A percentile compares a stretch with the other conserved stretches of the same genome.
phyloP scores from a whole-genome alignment of 1,140 invertebrate genomes.

The Cyphomyrmex costatus region DNA sequence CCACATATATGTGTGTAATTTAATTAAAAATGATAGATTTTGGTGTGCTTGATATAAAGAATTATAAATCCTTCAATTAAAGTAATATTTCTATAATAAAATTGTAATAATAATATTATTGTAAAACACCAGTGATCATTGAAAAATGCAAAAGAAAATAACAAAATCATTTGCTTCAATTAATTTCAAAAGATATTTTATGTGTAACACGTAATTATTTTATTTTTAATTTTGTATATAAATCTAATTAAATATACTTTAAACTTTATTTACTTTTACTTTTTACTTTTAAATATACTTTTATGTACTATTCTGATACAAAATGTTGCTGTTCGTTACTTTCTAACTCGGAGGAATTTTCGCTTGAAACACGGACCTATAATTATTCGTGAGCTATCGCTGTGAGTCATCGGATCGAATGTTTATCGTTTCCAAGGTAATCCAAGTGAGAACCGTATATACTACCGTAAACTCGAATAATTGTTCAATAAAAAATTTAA shows the following conservation, averaged over 20 bases:
- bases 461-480: background rate
- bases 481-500: background rate
- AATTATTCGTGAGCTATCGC: constrained; percentile 47
- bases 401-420: constrained; percentile 26
- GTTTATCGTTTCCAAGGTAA: constrained; percentile 27
- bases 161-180: background rate
- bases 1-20: background rate
- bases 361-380: constrained; percentile 27
- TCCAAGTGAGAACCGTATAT: background rate
- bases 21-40: background rate
- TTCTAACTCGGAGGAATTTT: constrained; percentile 34
- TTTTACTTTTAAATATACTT: too few species aligned
- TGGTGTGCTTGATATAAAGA: background rate
- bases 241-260: background rate
- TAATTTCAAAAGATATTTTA: background rate
- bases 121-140: background rate
- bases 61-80: background rate
- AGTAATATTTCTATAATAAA: background rate
- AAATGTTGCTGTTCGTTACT: constrained; percentile 16
- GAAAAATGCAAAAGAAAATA: background rate
- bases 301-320: too few species aligned
- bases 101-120: background rate
- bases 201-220: background rate
- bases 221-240: background rate
- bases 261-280: too few species aligned